Percentiles rank a stretch among this genome's conserved stretches.
phyloP scores from a whole-genome alignment of 2,888 invertebrate genomes.

The Rhingia campestris region DNA sequence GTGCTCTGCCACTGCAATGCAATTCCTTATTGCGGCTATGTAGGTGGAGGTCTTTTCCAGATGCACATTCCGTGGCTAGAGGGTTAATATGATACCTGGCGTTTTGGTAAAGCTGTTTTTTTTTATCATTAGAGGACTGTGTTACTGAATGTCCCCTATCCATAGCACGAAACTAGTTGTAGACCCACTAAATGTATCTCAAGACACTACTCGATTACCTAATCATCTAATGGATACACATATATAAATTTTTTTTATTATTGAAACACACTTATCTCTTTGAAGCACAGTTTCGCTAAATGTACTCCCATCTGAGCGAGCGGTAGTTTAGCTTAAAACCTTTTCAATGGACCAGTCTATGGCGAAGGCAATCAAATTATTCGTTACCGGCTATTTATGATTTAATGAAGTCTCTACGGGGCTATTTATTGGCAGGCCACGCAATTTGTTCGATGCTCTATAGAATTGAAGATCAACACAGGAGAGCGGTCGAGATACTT shows the following conservation, averaged over 20 bases:
- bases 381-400: constrained; percentile 40
- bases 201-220: constrained; percentile 7
- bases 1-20: constrained; percentile 17
- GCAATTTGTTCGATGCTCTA: constrained; percentile 35
- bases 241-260: background rate
- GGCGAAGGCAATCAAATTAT: constrained; percentile 41
- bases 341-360: constrained; percentile 16
- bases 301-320: constrained; percentile 6
- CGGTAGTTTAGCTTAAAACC: constrained; percentile 21
- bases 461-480: background rate
- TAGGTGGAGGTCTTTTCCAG: constrained; percentile 68
- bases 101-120: constrained; percentile 17
- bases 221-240: background rate
- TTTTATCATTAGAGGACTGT: background rate
- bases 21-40: constrained; percentile 45
- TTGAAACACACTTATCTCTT: background rate
- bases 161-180: background rate
- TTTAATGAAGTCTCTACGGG: constrained; percentile 27
- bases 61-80: constrained; percentile 38
- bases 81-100: constrained; percentile 43
- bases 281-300: constrained; percentile 29
- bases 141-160: background rate
- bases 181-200: background rate
- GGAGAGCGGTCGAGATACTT: background rate
- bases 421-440: constrained; percentile 14